Conservation (phyloP, 2,113 vertebrate species). For the Carassius carassius region DNA sequence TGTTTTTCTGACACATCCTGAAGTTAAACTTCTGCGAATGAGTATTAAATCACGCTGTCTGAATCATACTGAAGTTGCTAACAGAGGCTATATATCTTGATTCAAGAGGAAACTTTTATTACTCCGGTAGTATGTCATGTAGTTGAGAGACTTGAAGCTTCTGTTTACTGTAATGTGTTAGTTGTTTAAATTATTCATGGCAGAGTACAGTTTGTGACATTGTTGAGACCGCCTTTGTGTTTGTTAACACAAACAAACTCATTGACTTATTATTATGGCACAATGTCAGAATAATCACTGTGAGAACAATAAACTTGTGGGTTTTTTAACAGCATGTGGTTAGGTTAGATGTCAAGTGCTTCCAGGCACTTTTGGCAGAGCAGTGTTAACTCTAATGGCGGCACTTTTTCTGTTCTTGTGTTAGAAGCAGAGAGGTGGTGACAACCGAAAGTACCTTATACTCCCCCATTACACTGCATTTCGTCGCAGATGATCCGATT, state of each 20-base stretch:
- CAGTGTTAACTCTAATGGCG: neutral
- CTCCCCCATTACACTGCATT: conserved; percentile 18
- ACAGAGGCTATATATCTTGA: too few relatives aligned
- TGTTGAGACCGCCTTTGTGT: neutral
- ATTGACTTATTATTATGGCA: neutral
- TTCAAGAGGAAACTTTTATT: neutral
- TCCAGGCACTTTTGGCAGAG: neutral
- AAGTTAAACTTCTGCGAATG: too few relatives aligned
- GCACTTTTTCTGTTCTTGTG: neutral
- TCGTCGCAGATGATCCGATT: neutral
- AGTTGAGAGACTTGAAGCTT: neutral
- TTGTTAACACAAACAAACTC: neutral
- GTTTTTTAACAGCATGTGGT: neutral
- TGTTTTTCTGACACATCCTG: too few relatives aligned
- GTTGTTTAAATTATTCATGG: neutral
- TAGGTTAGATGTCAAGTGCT: neutral
- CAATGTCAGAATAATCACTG: neutral
- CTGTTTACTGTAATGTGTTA: neutral
- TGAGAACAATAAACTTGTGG: neutral
- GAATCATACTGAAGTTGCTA: too few relatives aligned
- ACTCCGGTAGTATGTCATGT: neutral
- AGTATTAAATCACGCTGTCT: too few relatives aligned
- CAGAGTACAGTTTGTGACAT: neutral
- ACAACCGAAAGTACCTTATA: neutral
- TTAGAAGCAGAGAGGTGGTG: conserved; percentile 12